These are phyloP conservation scores for Epizoanthus stellaris DNA, from an alignment of 92 coral and sea anemone species.

Conservation along the genomic window DNA sequence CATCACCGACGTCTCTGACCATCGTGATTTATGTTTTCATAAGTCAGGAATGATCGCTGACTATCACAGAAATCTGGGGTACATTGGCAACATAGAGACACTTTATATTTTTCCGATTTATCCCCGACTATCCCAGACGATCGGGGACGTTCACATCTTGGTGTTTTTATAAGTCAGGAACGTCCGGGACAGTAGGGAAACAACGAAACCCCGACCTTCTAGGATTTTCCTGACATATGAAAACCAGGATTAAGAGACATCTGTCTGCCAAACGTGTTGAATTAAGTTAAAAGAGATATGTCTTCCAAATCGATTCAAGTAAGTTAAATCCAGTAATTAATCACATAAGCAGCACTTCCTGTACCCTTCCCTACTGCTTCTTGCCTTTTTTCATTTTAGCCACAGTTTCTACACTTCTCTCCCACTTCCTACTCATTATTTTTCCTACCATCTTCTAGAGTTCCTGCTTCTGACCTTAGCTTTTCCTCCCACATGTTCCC, in stretches of 20 bases:
- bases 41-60: too few species aligned
- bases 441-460: not conserved
- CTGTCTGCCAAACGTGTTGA: slow-evolving; percentile 59
- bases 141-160: too few species aligned
- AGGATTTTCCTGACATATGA: too few species aligned
- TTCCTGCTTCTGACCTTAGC: not conserved
- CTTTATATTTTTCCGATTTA: too few species aligned
- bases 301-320: not conserved
- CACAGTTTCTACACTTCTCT: not conserved
- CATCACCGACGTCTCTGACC: too few species aligned
- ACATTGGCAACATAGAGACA: too few species aligned
- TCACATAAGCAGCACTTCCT: not conserved
- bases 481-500: not conserved
- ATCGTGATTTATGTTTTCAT: too few species aligned
- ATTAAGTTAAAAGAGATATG: slow-evolving; percentile 33
- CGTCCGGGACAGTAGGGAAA: too few species aligned
- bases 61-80: too few species aligned
- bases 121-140: too few species aligned
- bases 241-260: slow-evolving; percentile 39
- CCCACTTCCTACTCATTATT: not conserved
- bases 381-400: not conserved
- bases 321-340: not conserved
- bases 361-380: not conserved
- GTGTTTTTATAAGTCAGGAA: too few species aligned
- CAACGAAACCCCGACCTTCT: too few species aligned